Evolutionary conservation across 2,888 invertebrate species (phyloP).

Genomic region (Nipponacmea schrenckii): DNA sequence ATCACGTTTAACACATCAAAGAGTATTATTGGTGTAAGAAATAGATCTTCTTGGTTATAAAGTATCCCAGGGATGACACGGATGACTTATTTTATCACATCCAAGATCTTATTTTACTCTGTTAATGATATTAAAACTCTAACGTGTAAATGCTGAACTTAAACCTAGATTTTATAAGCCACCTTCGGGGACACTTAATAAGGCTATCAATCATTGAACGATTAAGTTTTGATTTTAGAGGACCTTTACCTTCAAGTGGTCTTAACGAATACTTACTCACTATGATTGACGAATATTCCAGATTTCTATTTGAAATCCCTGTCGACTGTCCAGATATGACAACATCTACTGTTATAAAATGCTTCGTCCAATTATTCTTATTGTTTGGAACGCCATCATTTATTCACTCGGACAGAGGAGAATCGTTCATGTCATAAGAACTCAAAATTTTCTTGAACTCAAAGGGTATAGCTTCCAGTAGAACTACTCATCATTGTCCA

Average conservation of each 20-base stretch:
- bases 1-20: neutral
- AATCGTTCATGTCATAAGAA: slow-evolving; percentile 36
- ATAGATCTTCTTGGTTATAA: no score
- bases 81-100: slow-evolving; percentile 17
- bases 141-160: neutral
- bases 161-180: neutral
- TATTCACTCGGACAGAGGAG: slow-evolving; percentile 36
- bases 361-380: no score
- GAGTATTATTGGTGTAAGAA: slow-evolving; percentile 1
- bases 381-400: slow-evolving; percentile 12
- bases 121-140: neutral
- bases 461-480: slow-evolving; percentile 30
- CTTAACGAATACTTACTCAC: slow-evolving; percentile 32
- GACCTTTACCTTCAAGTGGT: slow-evolving; percentile 31
- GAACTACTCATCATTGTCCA: slow-evolving; percentile 22
- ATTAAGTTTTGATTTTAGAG: no score
- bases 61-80: no score
- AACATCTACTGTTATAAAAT: no score
- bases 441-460: slow-evolving; percentile 24
- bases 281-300: slow-evolving; percentile 40
- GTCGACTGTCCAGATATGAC: no score
- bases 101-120: slow-evolving; percentile 25
- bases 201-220: no score
- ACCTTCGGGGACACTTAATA: no score
- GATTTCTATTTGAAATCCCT: slow-evolving; percentile 41